These are phyloP conservation scores for Acleris emargana DNA, from an alignment of 2,888 invertebrate genomes.

Conservation along the genomic window DNA sequence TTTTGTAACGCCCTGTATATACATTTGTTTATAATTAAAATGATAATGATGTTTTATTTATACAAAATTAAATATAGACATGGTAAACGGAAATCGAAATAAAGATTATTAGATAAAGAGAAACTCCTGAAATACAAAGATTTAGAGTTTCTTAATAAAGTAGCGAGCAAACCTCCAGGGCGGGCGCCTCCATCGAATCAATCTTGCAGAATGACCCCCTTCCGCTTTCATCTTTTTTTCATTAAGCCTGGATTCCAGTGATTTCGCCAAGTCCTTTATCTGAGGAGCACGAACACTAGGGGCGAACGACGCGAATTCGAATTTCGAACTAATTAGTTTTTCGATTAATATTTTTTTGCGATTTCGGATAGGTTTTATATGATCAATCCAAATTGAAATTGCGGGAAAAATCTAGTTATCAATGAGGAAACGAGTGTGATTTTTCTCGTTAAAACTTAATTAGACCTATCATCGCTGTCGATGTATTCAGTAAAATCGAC, in stretches of 20 bases:
- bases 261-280: constrained; percentile 31
- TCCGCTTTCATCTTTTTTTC: constrained; percentile 38
- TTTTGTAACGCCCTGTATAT: too few relatives aligned
- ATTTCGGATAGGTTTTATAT: too few relatives aligned
- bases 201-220: constrained; percentile 36
- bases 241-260: constrained; percentile 34
- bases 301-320: constrained; percentile 2
- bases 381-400: too few relatives aligned
- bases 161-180: constrained; percentile 20
- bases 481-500: background rate
- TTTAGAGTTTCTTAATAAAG: constrained; percentile 33
- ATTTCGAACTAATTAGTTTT: constrained; percentile 3
- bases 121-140: constrained; percentile 3
- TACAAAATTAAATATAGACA: too few relatives aligned
- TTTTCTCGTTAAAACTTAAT: too few relatives aligned
- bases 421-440: too few relatives aligned
- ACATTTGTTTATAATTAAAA: too few relatives aligned
- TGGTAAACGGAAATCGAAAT: too few relatives aligned
- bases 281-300: constrained; percentile 15
- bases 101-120: too few relatives aligned
- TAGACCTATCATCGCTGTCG: background rate
- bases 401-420: too few relatives aligned
- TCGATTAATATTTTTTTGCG: too few relatives aligned
- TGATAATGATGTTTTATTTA: too few relatives aligned
- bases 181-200: constrained; percentile 29